Evolutionary conservation across 2,797 vertebrate species (phyloP), one percentile per base, ranked within the genome.

Genomic region (Rachycentron canadum): DNA sequence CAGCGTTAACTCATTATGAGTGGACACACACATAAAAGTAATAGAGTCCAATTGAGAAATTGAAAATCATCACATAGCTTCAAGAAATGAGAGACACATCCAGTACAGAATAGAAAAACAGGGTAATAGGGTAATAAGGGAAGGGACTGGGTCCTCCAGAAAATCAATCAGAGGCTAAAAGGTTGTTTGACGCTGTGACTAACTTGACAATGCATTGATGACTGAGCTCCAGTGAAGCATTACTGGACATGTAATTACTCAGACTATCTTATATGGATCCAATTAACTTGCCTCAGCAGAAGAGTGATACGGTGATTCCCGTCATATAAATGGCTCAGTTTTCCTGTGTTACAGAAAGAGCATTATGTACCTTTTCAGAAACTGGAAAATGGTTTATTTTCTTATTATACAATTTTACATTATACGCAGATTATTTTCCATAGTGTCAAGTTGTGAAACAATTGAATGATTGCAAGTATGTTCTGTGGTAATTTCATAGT

Each of bases 81-180:
- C 72, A 62, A 81, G 49, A 80, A 76, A 50, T 70, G 72, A 78
- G 25, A 71, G 72, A 75, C 25, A n/a, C 56, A 83, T 63, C 43
- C 38, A 60, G 58, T 49, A 45, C 38, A 72, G 79, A 85, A 78
- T 59, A 60, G 56, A 72, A 62, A 43, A 68, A 81, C 12, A 26
- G 78, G 69, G 69, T 81, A 82, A 75, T 72, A 63, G 75, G 63
- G 50, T 87, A 85, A 88, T 88, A 74, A 76, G 56, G 58, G 77
- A 86, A 71, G 49, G 60, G 56, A 80, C 56, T 36, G 50, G 59
- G 76, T 85, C 69, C 63, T 78, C 73, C 32, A 53, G 45, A 68
- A 90, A 92, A 90, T 89, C 87, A 85, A 89, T 93, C 81, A 47
- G 60, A 83, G 79, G 70, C 85, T 89, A 87, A 89, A 65, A 83